Base-by-base conservation (phyloP, 1,140 invertebrate genomes). In the Lanistes nyassanus region DNA sequence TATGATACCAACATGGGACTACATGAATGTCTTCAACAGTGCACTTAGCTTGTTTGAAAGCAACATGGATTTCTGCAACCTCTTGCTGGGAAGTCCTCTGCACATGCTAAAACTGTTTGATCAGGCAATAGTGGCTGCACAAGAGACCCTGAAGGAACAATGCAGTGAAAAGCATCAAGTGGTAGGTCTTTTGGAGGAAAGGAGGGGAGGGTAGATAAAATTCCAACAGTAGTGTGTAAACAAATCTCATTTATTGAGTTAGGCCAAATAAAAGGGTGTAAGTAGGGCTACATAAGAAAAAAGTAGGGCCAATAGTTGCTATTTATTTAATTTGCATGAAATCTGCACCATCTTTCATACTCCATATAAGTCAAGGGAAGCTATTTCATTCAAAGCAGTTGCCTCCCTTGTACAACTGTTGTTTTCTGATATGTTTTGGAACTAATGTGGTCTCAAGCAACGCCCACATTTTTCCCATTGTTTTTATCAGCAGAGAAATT, bases 11-110 rank as follows among this genome's bases (percentile, higher is more conserved):
- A 13, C 39, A 47, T 47, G 42, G 42, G 19, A 47, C 19, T 47
- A 3, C 1, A 47, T n/a, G n/a, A 58, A 65, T 47, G 65, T 42
- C 79, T 82, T 81, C 90, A 89, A 78, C 86, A 94, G 93, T 88
- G 93, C 93, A 83, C 86, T 93, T 76, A 91, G 90, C 5, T 81
- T 94, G 65, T 92, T 93, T 87, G 92, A 92, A 83, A 89, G 85
- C 70, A 90, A 91, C 84, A 84, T 90, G 16, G 87, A 91, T 74
- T 84, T 91, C 29, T 93, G 92, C 34, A 90, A 92, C 79, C 88
- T 89, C 74, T 87, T 94, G 70, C 84, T 93, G 42, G 86, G 87
- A 13, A 82, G 87, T 58, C 92, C 93, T n/a, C 85, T 89, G 55
- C 80, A 90, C 72, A 87, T 91, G 71, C 85, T 94, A 76, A 90